phyloP scores from a whole-genome alignment of 1,140 invertebrate species.

The Dreissena rostriformis region DNA sequence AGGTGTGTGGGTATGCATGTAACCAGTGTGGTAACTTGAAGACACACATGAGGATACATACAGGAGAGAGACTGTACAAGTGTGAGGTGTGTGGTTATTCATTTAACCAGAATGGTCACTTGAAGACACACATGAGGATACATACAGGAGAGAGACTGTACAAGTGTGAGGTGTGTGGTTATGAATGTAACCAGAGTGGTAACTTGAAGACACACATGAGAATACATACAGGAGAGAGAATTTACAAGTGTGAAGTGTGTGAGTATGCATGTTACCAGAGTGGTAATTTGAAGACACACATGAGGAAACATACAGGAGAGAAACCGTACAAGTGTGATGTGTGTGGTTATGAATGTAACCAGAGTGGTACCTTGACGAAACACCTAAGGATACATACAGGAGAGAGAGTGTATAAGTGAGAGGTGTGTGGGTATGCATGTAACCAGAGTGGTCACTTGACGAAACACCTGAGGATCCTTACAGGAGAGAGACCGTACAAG shows the following conservation, averaged over 20 bases:
- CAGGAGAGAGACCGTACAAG: slow-evolving; percentile 8
- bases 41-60: slow-evolving; percentile 12
- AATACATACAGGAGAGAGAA: too few relatives aligned
- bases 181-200: neutral
- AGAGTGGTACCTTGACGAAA: neutral
- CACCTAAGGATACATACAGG: slow-evolving; percentile 21
- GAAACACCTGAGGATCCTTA: slow-evolving; percentile 21
- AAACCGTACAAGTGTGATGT: too few relatives aligned
- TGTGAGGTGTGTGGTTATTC: slow-evolving; percentile 6
- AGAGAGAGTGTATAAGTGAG: slow-evolving; percentile 14
- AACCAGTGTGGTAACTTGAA: neutral
- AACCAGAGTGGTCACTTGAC: neutral
- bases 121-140: slow-evolving; percentile 8
- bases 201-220: too few relatives aligned
- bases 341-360: neutral
- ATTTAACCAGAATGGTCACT: neutral
- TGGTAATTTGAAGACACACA: too few relatives aligned
- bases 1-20: neutral
- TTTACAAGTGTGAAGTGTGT: neutral
- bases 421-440: slow-evolving; percentile 11
- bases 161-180: slow-evolving; percentile 17
- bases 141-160: slow-evolving; percentile 15
- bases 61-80: slow-evolving; percentile 15
- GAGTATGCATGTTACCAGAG: too few relatives aligned
- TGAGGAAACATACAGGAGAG: too few relatives aligned